Evolutionary conservation across 1,140 invertebrate species (phyloP), one percentile per base, ranked within the genome.

Genomic region (Microplitis mediator): DNA sequence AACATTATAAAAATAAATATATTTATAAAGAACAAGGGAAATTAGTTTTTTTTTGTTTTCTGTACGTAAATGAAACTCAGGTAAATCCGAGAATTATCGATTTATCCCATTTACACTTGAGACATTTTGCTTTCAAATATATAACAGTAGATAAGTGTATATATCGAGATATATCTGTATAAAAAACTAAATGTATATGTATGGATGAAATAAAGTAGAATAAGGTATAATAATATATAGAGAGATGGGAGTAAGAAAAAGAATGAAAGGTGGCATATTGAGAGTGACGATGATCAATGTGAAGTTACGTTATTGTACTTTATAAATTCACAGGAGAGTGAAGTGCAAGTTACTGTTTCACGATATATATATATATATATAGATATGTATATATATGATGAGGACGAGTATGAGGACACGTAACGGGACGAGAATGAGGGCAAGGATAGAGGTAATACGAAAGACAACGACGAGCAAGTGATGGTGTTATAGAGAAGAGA

Each of bases 281-380:
- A 64, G 23, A 64, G 39, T 64, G 62, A 64, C 62, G 65, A 67
- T 67, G 65, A 67, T 67, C 65, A 67, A 67, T 67, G 62, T 75
- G 75, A 76, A 73, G 75, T 77, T 74, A 8, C 16, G 31, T 64
- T 50, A 16, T 64, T 45, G 35, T 64, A 64, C 62, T 64, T 50
- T 50, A 5, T 13, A 50, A 64, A 64, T 64, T 64, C 36, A 64
- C 14, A 31, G 13, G 31, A 64, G 3, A 62, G 32, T 67, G n/a
- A n/a, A 51, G 50, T 54, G 45, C 65, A 34, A 67, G 65, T 67
- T 67, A 67, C 65, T 39, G 45, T 54, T 51, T 67, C 31, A 54
- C 65, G 14, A 31, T 52, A 35, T 39, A 39, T 39, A 8, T 31
- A 6, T 8, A 16, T 16, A 61, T 31, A 36, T 50, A 13, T n/a